Percentiles rank a stretch among this genome's conserved stretches.
Conservation (phyloP, 2,888 invertebrate genomes). For the Platycheirus albimanus region DNA sequence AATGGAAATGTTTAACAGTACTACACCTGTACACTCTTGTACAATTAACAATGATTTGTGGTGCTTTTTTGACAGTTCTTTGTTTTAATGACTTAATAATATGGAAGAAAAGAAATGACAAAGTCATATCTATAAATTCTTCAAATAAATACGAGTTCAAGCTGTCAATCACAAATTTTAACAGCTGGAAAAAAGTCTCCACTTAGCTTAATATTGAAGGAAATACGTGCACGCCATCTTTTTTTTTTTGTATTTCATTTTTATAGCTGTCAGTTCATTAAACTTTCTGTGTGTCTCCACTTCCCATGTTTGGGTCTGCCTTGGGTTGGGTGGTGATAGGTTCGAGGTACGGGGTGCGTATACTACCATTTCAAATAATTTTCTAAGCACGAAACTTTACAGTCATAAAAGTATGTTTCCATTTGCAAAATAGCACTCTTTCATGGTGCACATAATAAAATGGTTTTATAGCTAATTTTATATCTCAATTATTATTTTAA, state of each 20-base stretch:
- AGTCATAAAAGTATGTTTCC: constrained; percentile 49
- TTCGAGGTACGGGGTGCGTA: background rate
- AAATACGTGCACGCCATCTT: constrained; percentile 43
- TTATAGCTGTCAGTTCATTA: constrained; percentile 46
- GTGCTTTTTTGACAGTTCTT: constrained; percentile 32
- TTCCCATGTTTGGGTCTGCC: background rate
- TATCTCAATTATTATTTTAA: constrained; percentile 56
- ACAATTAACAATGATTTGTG: constrained; percentile 21
- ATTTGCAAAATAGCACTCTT: constrained; percentile 5
- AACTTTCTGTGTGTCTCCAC: no score
- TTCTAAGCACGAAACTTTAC: constrained; percentile 43
- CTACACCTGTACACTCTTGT: background rate
- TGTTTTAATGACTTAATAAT: constrained; percentile 40
- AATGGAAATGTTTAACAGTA: constrained; percentile 28
- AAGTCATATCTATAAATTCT: background rate
- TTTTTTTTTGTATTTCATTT: no score
- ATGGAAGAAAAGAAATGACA: constrained; percentile 11
- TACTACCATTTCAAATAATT: constrained; percentile 24
- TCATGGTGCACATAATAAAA: constrained; percentile 43
- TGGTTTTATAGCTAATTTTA: constrained; percentile 63
- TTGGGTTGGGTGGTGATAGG: background rate
- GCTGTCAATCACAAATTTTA: constrained; percentile 47
- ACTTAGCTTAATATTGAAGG: constrained; percentile 16
- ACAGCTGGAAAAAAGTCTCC: constrained; percentile 33
- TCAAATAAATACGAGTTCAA: constrained; percentile 1